Conservation (phyloP, 1,140 invertebrate genomes). For the Philotrypesis tridentata region DNA sequence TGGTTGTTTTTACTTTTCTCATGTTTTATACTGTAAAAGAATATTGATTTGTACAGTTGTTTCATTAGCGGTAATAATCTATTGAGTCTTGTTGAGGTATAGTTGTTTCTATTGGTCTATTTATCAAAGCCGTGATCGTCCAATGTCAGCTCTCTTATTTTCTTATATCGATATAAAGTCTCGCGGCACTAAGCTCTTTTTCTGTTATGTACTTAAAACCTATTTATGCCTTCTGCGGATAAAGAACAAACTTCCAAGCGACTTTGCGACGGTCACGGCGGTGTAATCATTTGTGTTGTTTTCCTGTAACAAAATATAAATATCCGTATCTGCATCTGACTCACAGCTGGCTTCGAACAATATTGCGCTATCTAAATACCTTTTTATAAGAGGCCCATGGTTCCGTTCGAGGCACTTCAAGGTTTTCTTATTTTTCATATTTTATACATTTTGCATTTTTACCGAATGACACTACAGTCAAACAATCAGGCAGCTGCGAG, state of each 20-base stretch:
- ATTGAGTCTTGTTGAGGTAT: conserved; percentile 75
- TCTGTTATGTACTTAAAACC: conserved; percentile 32
- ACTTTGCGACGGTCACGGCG: conserved; percentile 60
- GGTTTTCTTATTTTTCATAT: conserved; percentile 21
- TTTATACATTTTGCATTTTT: conserved; percentile 42
- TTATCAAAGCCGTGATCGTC: conserved; percentile 61
- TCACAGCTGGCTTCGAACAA: conserved; percentile 68
- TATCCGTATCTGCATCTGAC: conserved; percentile 69
- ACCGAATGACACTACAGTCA: conserved; percentile 16
- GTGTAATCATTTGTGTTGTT: conserved; percentile 62
- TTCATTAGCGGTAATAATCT: conserved; percentile 71
- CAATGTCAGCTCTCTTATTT: conserved; percentile 50
- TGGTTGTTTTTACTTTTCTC: conserved; percentile 48
- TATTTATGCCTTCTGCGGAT: conserved; percentile 29
- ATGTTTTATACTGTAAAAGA: conserved; percentile 70
- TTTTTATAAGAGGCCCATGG: conserved; percentile 64
- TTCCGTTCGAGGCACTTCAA: conserved; percentile 50
- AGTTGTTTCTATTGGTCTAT: conserved; percentile 75
- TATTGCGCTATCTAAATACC: conserved; percentile 66
- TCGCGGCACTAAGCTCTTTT: conserved; percentile 45
- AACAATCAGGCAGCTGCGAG: conserved; percentile 35
- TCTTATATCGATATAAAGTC: conserved; percentile 26
- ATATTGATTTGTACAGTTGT: conserved; percentile 74
- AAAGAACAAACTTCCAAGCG: conserved; percentile 34
- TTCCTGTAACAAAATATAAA: conserved; percentile 75